Conservation (phyloP, 2,888 invertebrate species). For the Monopis laevigella region DNA sequence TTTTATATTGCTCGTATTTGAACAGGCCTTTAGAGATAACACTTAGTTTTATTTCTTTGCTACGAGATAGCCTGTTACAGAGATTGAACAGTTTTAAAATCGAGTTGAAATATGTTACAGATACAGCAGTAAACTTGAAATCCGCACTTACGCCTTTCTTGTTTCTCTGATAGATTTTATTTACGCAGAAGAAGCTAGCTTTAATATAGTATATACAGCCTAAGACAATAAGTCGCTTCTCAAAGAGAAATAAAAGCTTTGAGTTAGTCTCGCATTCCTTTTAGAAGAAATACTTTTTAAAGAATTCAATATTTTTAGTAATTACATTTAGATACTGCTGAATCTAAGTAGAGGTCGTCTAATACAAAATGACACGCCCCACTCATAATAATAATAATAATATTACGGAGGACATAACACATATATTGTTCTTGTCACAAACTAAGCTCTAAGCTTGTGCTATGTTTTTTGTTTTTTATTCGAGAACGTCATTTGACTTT, state of each 20-base stretch:
- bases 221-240: constrained; percentile 63
- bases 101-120: constrained; percentile 1
- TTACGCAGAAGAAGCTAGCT: constrained; percentile 65
- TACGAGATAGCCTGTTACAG: no score
- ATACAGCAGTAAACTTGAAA: not conserved
- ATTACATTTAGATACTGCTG: no score
- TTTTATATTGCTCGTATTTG: not conserved
- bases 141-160: not conserved
- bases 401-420: no score
- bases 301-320: constrained; percentile 57
- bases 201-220: constrained; percentile 61
- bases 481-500: no score
- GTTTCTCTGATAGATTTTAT: constrained; percentile 47
- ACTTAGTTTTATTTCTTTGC: constrained; percentile 9
- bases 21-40: not conserved
- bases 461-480: no score
- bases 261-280: constrained; percentile 61
- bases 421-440: no score
- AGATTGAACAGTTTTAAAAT: constrained; percentile 8
- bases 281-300: constrained; percentile 64
- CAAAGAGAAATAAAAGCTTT: constrained; percentile 66
- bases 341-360: no score
- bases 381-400: no score
- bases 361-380: no score
- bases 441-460: no score